Percentiles rank a stretch among this genome's conserved stretches.
Evolutionary conservation across 2,113 vertebrate species (phyloP).

Genomic region (Acanthisitta chloris): DNA sequence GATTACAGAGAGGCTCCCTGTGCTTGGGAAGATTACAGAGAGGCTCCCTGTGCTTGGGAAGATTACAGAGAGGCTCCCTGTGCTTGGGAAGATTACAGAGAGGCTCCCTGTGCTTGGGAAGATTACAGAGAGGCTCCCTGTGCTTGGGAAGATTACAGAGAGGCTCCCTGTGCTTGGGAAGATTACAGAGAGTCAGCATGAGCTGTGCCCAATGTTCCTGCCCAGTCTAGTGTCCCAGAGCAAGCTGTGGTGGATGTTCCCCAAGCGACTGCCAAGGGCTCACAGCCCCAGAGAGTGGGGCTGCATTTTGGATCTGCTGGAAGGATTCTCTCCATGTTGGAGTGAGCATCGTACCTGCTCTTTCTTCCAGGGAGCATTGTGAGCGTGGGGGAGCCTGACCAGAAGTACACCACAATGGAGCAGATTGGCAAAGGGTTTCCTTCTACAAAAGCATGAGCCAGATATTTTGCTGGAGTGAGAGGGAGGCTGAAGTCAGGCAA

Average conservation of each 20-base stretch:
- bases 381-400: background rate
- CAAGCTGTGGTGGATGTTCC: background rate
- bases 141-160: too few species aligned
- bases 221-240: background rate
- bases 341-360: background rate
- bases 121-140: slow-evolving; percentile 79
- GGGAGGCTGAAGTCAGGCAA: too few species aligned
- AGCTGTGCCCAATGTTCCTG: background rate
- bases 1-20: background rate
- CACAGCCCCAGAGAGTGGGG: background rate
- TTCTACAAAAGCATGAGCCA: background rate
- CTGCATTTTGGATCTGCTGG: background rate
- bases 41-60: background rate
- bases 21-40: background rate
- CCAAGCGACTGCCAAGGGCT: background rate
- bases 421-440: background rate
- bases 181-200: background rate
- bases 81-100: slow-evolving; percentile 85
- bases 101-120: too few species aligned
- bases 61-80: slow-evolving; percentile 25
- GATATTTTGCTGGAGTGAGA: background rate
- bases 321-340: background rate
- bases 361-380: background rate
- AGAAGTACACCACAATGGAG: background rate
- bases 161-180: too few species aligned